Evolutionary conservation across 2,797 vertebrate species (phyloP), one percentile per base, ranked within the genome.

Genomic region (Zenarchopterus dispar): DNA sequence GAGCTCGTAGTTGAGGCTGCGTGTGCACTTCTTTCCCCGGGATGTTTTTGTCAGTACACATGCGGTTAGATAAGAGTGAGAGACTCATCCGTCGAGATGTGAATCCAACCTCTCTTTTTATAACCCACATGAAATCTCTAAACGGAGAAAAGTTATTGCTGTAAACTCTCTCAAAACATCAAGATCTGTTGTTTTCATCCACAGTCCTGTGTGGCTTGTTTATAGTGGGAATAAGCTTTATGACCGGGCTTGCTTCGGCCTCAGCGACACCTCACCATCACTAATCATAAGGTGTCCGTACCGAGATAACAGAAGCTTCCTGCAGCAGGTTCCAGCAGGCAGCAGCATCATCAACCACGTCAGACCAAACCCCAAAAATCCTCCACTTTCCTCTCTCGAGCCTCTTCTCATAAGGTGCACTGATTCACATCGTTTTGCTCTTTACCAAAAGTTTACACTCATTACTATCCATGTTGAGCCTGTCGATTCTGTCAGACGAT

Each of bases 201-300:
- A 8, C 21, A 28, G 43, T 52, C n/a, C 68, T 55, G 58, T 41
- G 16, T 48, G 33, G 46, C 10, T 8, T 5, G 48, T 42, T 10
- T 18, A 7, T 44, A 51, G 24, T 8, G 31, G 44, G 51, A 62
- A 67, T 23, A 46, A 44, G 26, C 26, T 8, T 24, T 53, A 9
- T 13, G 54, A 56, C 23, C 7, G 0, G 66, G 22, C 58, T 73
- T 16, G 54, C 22, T 44, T 24, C n/a, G 54, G 4, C 18, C 26
- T 23, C 43, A 21, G 18, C 19, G 41, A 55, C 11, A 11, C 0
- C 7, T 17, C 54, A 17, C 33, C 39, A 8, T 23, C 62, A 39
- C 50, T 28, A 60, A 79, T 79, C 67, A 68, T 0, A 2, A 69
- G 48, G 76, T 33, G 66, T 66, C 54, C 18, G 18, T 2, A 47